A percentile compares a stretch with the other conserved stretches of the same genome.
Evolutionary conservation across 2,113 vertebrate species (phyloP).

Genomic region (Barnardius zonarius): DNA sequence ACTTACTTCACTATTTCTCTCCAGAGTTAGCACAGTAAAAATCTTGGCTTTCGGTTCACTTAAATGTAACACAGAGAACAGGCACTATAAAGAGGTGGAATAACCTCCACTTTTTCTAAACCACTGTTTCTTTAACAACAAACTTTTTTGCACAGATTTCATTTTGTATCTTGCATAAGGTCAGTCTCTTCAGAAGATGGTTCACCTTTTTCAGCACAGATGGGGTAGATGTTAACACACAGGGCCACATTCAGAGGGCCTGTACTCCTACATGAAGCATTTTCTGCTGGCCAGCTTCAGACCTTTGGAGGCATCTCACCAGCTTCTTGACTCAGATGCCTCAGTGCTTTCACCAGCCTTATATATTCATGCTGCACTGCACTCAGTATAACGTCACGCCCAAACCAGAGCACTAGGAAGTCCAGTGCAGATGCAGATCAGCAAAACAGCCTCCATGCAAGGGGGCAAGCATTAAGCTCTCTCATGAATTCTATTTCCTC

Average conservation of each 20-base stretch:
- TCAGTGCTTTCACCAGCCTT: not conserved
- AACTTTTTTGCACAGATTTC: not conserved
- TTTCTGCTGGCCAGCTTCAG: not conserved
- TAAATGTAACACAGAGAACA: not conserved
- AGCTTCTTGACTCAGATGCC: not conserved
- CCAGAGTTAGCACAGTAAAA: not conserved
- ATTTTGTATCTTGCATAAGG: not conserved
- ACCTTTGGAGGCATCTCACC: not conserved
- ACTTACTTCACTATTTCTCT: not conserved
- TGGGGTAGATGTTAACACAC: not conserved
- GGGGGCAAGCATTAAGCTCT: not conserved
- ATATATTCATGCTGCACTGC: not conserved
- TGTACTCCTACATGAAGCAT: fast-evolving
- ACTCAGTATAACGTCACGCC: not conserved
- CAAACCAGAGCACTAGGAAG: not conserved
- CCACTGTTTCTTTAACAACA: not conserved
- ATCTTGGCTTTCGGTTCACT: not conserved
- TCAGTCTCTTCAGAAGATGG: not conserved
- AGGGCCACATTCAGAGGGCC: not conserved
- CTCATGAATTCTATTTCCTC: not conserved
- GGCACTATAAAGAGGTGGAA: not conserved
- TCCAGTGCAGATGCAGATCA: not conserved
- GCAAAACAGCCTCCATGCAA: not conserved
- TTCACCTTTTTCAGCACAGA: not conserved
- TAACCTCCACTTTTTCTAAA: not conserved